Evolutionary conservation across 2,888 invertebrate species (phyloP), one percentile per base, ranked within the genome.

Genomic region (Brachyopa scutellaris): DNA sequence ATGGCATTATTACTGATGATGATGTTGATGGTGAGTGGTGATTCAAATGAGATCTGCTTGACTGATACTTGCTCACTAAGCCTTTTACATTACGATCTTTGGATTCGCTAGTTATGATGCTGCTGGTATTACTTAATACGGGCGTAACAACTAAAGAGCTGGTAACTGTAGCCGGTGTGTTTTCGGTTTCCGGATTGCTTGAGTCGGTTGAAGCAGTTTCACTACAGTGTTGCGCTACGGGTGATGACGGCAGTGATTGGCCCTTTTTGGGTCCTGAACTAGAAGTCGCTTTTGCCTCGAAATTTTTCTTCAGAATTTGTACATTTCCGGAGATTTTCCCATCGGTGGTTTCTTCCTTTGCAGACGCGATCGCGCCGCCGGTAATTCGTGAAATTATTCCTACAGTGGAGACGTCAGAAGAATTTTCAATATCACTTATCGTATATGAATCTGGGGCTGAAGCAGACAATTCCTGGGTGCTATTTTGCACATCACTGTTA

Each of bases 241-340:
- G 94, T 6, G 94, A 94, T 4, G 93, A 92, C 11, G 93, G 93
- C 83, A 93, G 89, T 88, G 93, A 93, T 85, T 89, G 88, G 72
- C 91, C 91, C 85, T 92, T 91, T 82, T 88, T 87, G 84, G 85
- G 55, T 31, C 61, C 74, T 66, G 47, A 70, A 23, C 64, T 62
- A 73, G 64, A 82, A 61, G 82, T 72, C 9, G 90, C 90, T 89
- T 95, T 95, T 59, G 97, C 96, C 91, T 97, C 97, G 89, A 97
- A 97, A 89, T 96, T 97, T 89, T 95, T 95, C 90, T 96, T 96
- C 85, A 97, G 93, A 92, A 95, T 95, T 92, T 94, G 94, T 85
- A 97, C 97, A 88, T 95, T 94, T 23, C 97, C 96, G 42, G 93
- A 92, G 74, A 92, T 88, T 84, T 88, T 90, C 15, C 90, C 87